A percentile compares a stretch with the other conserved stretches of the same genome.
phyloP scores from a whole-genome alignment of 2,888 invertebrate species.

The Chrysomela aeneicollis region DNA sequence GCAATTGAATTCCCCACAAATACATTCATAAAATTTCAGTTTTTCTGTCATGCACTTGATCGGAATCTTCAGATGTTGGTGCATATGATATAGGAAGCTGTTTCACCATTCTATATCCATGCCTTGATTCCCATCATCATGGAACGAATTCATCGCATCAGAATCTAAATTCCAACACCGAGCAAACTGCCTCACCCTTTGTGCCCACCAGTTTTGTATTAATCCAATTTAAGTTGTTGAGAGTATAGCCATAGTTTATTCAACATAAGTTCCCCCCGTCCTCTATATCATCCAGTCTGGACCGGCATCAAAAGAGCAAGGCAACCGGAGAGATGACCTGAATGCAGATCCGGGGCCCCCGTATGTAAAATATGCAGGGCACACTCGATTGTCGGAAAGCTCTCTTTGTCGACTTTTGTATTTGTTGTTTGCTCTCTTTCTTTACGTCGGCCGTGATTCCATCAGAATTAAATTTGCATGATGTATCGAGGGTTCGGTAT shows the following conservation, averaged over 20 bases:
- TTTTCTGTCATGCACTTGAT: no score
- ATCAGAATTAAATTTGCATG: constrained; percentile 56
- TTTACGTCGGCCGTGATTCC: constrained; percentile 54
- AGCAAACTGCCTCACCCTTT: constrained; percentile 1
- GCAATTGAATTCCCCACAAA: no score
- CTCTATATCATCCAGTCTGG: constrained; percentile 33
- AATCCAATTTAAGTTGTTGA: constrained; percentile 40
- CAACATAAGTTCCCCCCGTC: constrained; percentile 33
- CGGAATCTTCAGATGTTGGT: no score
- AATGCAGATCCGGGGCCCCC: constrained; percentile 58
- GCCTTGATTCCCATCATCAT: not conserved
- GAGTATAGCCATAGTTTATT: constrained; percentile 41
- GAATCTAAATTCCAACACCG: not conserved
- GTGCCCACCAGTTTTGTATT: constrained; percentile 18
- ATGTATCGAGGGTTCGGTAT: constrained; percentile 47
- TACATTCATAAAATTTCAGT: no score
- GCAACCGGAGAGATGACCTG: constrained; percentile 57
- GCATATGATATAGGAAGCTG: no score
- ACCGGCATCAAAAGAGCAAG: constrained; percentile 58
- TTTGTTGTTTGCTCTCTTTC: constrained; percentile 55
- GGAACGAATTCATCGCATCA: not conserved
- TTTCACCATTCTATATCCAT: no score
- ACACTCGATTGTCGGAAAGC: constrained; percentile 45
- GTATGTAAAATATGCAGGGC: constrained; percentile 58
- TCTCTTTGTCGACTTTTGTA: constrained; percentile 54